Evolutionary conservation across 2,888 invertebrate species (phyloP).

Genomic region (Eupithecia tripunctaria): DNA sequence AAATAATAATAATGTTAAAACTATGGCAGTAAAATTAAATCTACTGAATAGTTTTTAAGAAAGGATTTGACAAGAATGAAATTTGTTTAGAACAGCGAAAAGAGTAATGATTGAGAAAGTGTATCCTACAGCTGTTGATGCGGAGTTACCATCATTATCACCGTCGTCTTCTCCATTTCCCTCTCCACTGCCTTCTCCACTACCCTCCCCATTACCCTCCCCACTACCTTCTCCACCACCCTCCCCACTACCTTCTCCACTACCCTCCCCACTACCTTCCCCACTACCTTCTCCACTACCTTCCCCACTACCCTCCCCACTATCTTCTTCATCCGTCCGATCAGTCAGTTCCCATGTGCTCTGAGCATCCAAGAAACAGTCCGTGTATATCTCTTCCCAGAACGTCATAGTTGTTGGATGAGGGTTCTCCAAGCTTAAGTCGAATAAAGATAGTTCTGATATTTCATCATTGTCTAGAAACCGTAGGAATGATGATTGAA

Average conservation of each 20-base stretch:
- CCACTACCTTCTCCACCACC: slow-evolving; percentile 29
- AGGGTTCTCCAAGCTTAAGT: slow-evolving; percentile 59
- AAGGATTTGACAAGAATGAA: slow-evolving; percentile 58
- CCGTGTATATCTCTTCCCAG: slow-evolving; percentile 67
- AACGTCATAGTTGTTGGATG: slow-evolving; percentile 57
- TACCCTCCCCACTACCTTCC: slow-evolving; percentile 30
- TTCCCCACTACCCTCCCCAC: slow-evolving; percentile 24
- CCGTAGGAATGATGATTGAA: slow-evolving; percentile 53
- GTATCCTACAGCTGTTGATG: slow-evolving; percentile 63
- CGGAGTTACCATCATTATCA: slow-evolving; percentile 51
- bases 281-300: slow-evolving; percentile 29
- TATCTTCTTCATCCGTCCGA: slow-evolving; percentile 43
- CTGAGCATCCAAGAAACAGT: slow-evolving; percentile 67
- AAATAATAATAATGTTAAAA: slow-evolving; percentile 20
- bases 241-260: slow-evolving; percentile 34
- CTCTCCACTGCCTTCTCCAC: slow-evolving; percentile 32
- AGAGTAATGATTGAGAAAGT: slow-evolving; percentile 65
- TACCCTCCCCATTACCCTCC: slow-evolving; percentile 31
- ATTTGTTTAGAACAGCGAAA: slow-evolving; percentile 60
- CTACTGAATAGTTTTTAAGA: slow-evolving; percentile 57
- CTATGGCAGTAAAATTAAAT: slow-evolving; percentile 32
- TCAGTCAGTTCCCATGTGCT: slow-evolving; percentile 59
- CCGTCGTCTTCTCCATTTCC: slow-evolving; percentile 36
- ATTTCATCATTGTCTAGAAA: slow-evolving; percentile 60
- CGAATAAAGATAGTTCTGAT: slow-evolving; percentile 50